Conservation (phyloP, 2,113 vertebrate genomes). For the Rhizomys pruinosus region DNA sequence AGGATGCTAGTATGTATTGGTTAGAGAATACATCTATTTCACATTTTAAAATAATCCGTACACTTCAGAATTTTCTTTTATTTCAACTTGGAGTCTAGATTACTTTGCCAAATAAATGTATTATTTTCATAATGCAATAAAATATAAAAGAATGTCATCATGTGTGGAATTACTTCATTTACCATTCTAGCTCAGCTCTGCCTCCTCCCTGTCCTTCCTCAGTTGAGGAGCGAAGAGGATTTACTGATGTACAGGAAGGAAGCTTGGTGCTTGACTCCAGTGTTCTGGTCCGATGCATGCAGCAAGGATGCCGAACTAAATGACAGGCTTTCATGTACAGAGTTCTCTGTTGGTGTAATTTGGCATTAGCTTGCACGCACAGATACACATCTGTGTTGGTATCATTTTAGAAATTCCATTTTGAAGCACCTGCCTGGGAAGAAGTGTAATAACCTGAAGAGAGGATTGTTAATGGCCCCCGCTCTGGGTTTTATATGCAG, state of each 20-base stretch:
- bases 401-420: neutral
- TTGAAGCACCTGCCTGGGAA: neutral
- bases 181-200: neutral
- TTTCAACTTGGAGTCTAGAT: constrained; percentile 79
- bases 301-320: neutral
- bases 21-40: constrained; percentile 77
- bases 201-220: neutral
- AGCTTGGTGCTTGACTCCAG: neutral
- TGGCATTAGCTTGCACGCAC: neutral
- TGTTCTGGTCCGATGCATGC: neutral
- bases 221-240: neutral
- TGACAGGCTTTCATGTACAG: too few relatives aligned
- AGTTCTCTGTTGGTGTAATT: neutral
- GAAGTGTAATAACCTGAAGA: neutral
- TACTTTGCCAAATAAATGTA: constrained; percentile 83
- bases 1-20: constrained; percentile 78
- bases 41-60: constrained; percentile 72
- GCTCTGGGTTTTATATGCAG: neutral
- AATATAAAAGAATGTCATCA: constrained; percentile 71
- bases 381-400: neutral
- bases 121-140: constrained; percentile 84
- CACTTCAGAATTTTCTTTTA: constrained; percentile 71
- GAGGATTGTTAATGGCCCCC: neutral
- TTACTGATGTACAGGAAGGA: neutral
- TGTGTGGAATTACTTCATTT: constrained; percentile 77